Conservation (phyloP, 1,140 invertebrate genomes). For the Gerris buenoi region DNA sequence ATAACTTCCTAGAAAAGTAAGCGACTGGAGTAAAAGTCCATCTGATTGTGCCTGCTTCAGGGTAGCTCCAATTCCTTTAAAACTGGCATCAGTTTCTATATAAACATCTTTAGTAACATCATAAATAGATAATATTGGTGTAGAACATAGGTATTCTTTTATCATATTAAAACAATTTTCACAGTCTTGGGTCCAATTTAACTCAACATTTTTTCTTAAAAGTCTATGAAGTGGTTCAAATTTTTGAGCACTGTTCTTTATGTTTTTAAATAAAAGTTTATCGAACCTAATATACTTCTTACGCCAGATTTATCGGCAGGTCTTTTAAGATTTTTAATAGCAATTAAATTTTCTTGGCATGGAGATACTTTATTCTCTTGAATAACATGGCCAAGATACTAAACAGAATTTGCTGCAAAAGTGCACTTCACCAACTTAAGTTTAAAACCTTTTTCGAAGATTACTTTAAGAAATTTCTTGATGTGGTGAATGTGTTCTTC, state of each 20-base stretch:
- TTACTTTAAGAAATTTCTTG: constrained; percentile 11
- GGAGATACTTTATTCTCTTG: constrained; percentile 19
- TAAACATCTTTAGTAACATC: constrained; percentile 5
- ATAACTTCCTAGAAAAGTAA: constrained; percentile 9
- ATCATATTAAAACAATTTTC: constrained; percentile 26
- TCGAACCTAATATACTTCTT: constrained; percentile 19
- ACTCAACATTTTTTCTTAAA: constrained; percentile 25
- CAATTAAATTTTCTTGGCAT: constrained; percentile 20
- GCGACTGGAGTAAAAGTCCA: constrained; percentile 14
- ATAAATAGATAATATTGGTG: constrained; percentile 27
- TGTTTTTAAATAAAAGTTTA: constrained; percentile 20
- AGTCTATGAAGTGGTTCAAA: constrained; percentile 25
- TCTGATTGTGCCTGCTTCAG: constrained; percentile 2
- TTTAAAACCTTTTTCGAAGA: constrained; percentile 24
- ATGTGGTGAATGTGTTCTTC: constrained; percentile 19
- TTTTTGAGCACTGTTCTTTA: constrained; percentile 25
- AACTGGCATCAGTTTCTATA: constrained; percentile 28
- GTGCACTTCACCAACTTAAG: constrained; percentile 27
- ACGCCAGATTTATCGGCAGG: constrained; percentile 17
- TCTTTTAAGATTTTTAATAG: constrained; percentile 19
- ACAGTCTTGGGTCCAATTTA: constrained; percentile 25
- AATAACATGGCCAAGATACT: constrained; percentile 23
- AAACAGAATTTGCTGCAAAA: constrained; percentile 23
- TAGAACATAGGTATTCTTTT: constrained; percentile 26
- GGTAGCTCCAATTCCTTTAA: constrained; percentile 12